Base-by-base conservation (phyloP, 2,113 vertebrate species). In the Callithrix jacchus region DNA sequence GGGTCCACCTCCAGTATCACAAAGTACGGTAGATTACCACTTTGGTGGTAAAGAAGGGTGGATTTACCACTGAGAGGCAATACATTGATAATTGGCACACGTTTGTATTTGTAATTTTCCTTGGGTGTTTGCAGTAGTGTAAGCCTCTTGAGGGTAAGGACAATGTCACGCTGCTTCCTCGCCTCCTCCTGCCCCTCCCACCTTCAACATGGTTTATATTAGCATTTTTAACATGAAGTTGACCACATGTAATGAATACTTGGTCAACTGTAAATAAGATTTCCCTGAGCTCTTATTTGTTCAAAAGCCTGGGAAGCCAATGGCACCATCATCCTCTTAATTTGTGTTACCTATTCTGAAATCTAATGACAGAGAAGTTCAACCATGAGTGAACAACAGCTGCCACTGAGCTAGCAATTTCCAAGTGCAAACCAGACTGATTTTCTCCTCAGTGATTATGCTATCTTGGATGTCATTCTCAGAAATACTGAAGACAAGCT, bases 401-500 rank as follows among this genome's bases (percentile, higher is more conserved):
- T 97, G 97, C 97, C 94, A 96, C 56, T 81, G 93, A 97, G 64
- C 95, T 96, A 96, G 94, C 91, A 97, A 97, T 97, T 98, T 97
- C 93, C 89, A 97, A 97, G 95, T 87, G 95, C 89, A 97, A 97
- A 92, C 94, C 76, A 93, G 93, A 89, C 96, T 97, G 97, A 97
- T 98, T 98, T 97, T 96, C 97, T 97, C 83, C 87, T 93, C 76
- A 87, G 97, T 7, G 89, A 94, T 97, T 97, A 97, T 97, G 93
- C 89, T 95, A 97, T 97, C 96, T 97, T 97, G 89, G 91, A 98
- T 97, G 89, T 96, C 97, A 98, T 96, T 97, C 95, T 96, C 93
- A 93, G 93, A 97, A 96, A 90, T 1, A 58, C 91, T 84, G 77
- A 96, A 95, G 89, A 87, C 97, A 97, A 95, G 91, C 76, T 89